phyloP scores from a whole-genome alignment of 2,113 vertebrate species.

The Carassius carassius region DNA sequence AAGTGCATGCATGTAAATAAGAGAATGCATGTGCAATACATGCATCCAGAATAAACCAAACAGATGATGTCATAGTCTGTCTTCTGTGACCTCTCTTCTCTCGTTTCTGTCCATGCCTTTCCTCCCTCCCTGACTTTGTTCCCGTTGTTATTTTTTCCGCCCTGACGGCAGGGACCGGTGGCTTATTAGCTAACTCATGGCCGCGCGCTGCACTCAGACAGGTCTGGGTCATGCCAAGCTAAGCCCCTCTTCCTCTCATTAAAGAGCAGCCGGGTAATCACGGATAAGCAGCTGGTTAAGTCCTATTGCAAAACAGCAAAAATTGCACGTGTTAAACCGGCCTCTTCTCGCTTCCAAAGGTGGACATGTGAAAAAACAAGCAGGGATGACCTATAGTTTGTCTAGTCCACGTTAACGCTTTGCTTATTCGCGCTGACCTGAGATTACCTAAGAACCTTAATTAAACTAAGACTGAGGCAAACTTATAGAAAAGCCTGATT shows the following conservation, averaged over 20 bases:
- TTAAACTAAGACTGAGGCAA: constrained; percentile 13
- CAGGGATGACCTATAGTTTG: not conserved
- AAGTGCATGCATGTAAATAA: not conserved
- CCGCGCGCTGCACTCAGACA: constrained; percentile 38
- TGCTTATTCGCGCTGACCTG: not conserved
- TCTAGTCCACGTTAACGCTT: not conserved
- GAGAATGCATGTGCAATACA: constrained; percentile 17
- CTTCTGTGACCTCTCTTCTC: constrained; percentile 35
- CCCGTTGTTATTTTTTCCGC: not conserved
- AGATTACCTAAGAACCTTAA: constrained; percentile 8
- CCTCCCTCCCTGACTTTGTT: constrained; percentile 7
- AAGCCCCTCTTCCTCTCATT: constrained; percentile 70
- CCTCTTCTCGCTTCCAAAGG: not conserved
- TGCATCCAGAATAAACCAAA: constrained; percentile 23
- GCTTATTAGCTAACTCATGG: not conserved
- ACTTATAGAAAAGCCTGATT: constrained; percentile 6
- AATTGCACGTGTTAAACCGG: constrained; percentile 49
- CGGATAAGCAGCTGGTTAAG: constrained; percentile 64
- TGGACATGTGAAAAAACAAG: constrained; percentile 18
- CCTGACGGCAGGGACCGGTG: constrained; percentile 11
- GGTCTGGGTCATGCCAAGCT: constrained; percentile 63
- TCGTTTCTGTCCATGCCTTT: not conserved
- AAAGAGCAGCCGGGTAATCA: constrained; percentile 69
- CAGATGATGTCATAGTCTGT: constrained; percentile 42
- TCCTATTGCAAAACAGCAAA: constrained; percentile 64